Evolutionary conservation across 2,113 vertebrate genomes (phyloP), one percentile per base, ranked within the genome.

Genomic region (Centrocercus urophasianus): DNA sequence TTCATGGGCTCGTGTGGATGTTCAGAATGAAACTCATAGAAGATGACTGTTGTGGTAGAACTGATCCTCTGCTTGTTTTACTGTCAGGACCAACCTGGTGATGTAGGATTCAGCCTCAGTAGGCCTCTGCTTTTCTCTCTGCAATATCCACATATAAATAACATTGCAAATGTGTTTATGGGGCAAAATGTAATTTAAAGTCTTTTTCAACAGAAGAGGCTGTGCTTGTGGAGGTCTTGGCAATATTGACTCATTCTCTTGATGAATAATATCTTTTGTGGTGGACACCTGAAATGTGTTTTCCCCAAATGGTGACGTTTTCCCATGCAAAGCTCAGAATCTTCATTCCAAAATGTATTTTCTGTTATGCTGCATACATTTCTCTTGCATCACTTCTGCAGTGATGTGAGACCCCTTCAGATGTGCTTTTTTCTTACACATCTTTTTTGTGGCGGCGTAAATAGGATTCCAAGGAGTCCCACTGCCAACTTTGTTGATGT

Each of bases 101-200:
- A 27, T 5, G 6, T 13, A 11, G 3, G n/a, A 27, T 32, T 73
- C 65, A 47, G 18, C 25, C 50, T 40, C 34, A 8, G 16, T 6
- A 9, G 38, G 17, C 24, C 67, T 59, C 25, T 22, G 22, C 17
- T n/a, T 76, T 22, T 66, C 27, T 45, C 11, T 66, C 17, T 42
- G 11, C 30, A 67, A 42, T 18, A 16, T 1, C 4, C 1, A 2
- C 40, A 15, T 25, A 1, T 40, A 20, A 28, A 8, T 54, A 28
- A 32, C 8, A 8, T 11, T 14, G 12, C n/a, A 42, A 27, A 19
- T 50, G 5, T 11, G 8, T 30, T 71, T 59, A 30, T 40, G 60
- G 52, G 28, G 27, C 43, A 38, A 57, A 83, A 11, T 8, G 42
- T 21, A 17, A 38, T 54, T 36, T 24, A 28, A 67, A 42, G 14